Evolutionary conservation across 2,888 invertebrate species (phyloP), one percentile per base, ranked within the genome.

Genomic region (Nephrotoma flavescens): DNA sequence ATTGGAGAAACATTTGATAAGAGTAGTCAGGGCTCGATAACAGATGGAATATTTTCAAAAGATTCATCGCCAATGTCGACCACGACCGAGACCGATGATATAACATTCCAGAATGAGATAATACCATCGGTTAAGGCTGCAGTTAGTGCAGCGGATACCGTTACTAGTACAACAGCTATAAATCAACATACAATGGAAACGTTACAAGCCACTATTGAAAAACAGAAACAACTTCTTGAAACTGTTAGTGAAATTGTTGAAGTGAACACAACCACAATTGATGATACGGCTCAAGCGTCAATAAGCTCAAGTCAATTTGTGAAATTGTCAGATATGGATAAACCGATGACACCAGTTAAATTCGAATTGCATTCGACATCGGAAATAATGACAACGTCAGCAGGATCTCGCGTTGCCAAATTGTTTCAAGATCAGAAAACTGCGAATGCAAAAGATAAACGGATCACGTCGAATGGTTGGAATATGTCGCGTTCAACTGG

Each of bases 251-350:
- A 92, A 87, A 90, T 91, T 85, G 87, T 87, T 6, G 89, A 89
- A 87, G 71, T 71, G 71, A 71, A 71, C 31, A 9, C 71, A 71
- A 1, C 71, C 19, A 11, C 9, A 19, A 71, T 11, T 71, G 71
- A 31, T 31, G 71, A 71, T 71, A 86, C 88, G 5, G 86, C 92
- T 88, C 57, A 86, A 31, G 19, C 83, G 9, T 45, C 87, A 31
- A 86, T 86, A 0, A 87, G 87, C 41, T 91, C 92, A 88, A 91
- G 92, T 0, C 91, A 90, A 88, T 95, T 96, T 90, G 96, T 97
- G 0, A 95, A 95, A 89, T 92, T 97, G 6, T 96, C 96, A 0
- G 96, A 97, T 90, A 92, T 97, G 90, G 96, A 96, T 90, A 95
- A 95, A 89, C 93, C 94, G 5, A 92, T 93, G 6, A 91, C 92